Evolutionary conservation across 2,888 invertebrate genomes (phyloP), one percentile per base, ranked within the genome.

Genomic region (Odontomyia ornata): DNA sequence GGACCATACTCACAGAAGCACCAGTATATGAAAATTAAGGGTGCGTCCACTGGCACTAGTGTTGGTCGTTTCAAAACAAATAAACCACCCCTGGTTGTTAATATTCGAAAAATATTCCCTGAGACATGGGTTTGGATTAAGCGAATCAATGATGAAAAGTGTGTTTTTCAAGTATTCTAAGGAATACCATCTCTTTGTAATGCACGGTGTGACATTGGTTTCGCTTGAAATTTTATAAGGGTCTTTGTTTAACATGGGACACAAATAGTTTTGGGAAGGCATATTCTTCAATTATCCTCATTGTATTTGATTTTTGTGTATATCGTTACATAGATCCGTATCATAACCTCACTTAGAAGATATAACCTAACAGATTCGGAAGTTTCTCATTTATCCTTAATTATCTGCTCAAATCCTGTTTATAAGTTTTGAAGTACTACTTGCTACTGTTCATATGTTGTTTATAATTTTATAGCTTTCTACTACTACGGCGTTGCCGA

Each of bases 91-190:
- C 11, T 5, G 18, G 18, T 76, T 18, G 69, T 36, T n/a, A 65
- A 47, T 62, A 71, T 91, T 77, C 88, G 91, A 83, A 89, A 89
- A 84, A 84, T 89, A 83, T 92, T 92, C 84, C 91, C 91, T 76
- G 92, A 92, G 87, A 91, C 91, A 78, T 92, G 92, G 91, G 87
- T 92, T 81, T 92, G 91, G 90, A 88, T 89, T 18, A 60, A 57
- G 13, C 3, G 21, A 1, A 1, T 7, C 23, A 15, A 2, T 13
- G 57, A 57, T 28, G 27, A 25, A 25, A 57, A 73, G 73, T 73
- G 60, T 52, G 73, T 73, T 56, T n/a, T n/a, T 21, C 36, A 36
- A 3, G 9, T 9, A 36, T 36, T 9, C 9, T 13, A 67, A 11
- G 23, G 7, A 62, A 15, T 52, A 9, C 13, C 7, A 18, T 65